Evolutionary conservation across 2,113 vertebrate genomes (phyloP), one percentile per base, ranked within the genome.

Genomic region (Sinocyclocheilus anshuiensis): DNA sequence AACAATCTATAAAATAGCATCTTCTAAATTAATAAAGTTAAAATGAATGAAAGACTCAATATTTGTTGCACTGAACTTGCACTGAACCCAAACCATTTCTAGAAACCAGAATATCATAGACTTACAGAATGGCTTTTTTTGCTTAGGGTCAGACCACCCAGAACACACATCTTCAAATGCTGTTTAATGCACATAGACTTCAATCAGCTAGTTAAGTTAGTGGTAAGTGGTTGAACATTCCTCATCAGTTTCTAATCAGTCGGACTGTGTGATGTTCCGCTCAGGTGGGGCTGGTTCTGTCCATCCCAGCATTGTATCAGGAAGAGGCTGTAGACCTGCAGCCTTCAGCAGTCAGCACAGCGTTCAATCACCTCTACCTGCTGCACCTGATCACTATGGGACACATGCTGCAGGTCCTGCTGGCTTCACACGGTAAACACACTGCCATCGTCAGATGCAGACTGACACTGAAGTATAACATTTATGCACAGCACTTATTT

Each of bases 371-470:
- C 84, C 95, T 99, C 85, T 95, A 99, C 93, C 95, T 99, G 92
- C 94, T 99, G 87, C 97, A 97, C 87, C 93, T 99, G 94, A 92
- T 98, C 90, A 99, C 97, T 18, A 96, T 99, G 97, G 97, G 96
- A 63, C 98, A 99, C 53, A 91, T 99, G 55, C 89, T 95, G 75
- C 98, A 99, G 93, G 93, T 99, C 0, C 91, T 99, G 77, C 84
- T 99, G 81, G 95, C 95, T 39, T 93, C 94, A 71, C 81, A 92
- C 86, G 95, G 95, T 96, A 92, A 59, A 48, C 57, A 57, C 22
- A 42, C n/a, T 18, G 12, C n/a, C n/a, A n/a, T 6, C 24, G 10
- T 20, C 22, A 4, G 45, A 53, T 16, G 48, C 48, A 3, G 10
- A 45, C 42, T 42, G n/a, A 13, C 42, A 76, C 42, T 42, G 2